Percentiles rank a stretch among this genome's conserved stretches.
These are phyloP conservation scores for Anguilla rostrata DNA, from an alignment of 2,113 vertebrate species.

Conservation along the genomic window DNA sequence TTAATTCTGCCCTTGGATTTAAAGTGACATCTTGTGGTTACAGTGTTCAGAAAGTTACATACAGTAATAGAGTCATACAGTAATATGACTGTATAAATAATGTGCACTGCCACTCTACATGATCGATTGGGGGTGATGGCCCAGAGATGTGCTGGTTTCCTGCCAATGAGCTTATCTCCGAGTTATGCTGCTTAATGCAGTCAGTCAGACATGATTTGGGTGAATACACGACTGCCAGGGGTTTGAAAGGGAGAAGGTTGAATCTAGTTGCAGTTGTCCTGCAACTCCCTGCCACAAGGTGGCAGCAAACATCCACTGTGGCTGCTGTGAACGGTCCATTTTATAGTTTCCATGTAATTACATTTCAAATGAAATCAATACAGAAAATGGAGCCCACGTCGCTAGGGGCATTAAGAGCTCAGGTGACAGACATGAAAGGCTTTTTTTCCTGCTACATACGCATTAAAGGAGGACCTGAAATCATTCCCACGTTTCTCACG, in stretches of 20 bases:
- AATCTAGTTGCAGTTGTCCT: neutral
- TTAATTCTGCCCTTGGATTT: neutral
- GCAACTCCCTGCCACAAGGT: slow-evolving; percentile 48
- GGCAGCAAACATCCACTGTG: slow-evolving; percentile 46
- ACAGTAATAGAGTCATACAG: neutral
- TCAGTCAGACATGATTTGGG: neutral
- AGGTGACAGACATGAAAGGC: slow-evolving; percentile 15
- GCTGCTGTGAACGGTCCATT: slow-evolving; percentile 12
- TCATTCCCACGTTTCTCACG: neutral
- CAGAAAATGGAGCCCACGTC: slow-evolving; percentile 34
- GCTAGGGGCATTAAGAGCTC: neutral
- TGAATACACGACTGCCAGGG: neutral
- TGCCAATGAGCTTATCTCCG: neutral
- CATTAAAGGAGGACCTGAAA: neutral
- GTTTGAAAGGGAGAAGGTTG: neutral
- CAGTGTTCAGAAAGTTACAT: neutral
- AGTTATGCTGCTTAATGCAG: neutral
- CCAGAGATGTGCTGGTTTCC: neutral
- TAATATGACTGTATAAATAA: too few species aligned
- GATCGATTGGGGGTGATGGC: neutral
- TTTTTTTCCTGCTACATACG: neutral
- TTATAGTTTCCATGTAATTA: slow-evolving; percentile 18
- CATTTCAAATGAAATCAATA: slow-evolving; percentile 30
- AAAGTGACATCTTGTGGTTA: neutral
- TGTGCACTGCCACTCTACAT: neutral